phyloP scores from a whole-genome alignment of 1,140 invertebrate genomes.

The Bombus superbus region DNA sequence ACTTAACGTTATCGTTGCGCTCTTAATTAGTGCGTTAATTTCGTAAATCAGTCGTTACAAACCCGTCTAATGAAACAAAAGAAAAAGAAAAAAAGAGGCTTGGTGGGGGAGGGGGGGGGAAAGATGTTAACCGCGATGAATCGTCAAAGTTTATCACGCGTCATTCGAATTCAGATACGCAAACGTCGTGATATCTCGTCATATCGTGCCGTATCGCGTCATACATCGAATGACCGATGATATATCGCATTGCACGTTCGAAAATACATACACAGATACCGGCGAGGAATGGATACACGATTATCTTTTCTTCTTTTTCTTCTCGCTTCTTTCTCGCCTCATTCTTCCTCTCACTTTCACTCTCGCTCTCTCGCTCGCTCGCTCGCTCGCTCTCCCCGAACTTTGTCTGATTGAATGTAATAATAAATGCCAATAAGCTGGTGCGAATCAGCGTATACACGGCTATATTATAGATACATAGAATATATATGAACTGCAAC shows the following conservation, averaged over 20 bases:
- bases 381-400: not conserved
- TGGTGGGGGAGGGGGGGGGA: too few species aligned
- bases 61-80: not conserved
- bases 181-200: not conserved
- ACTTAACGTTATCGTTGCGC: constrained; percentile 28
- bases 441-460: constrained; percentile 46
- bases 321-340: constrained; percentile 4
- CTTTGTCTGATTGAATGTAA: constrained; percentile 33
- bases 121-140: not conserved
- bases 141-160: not conserved
- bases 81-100: not conserved
- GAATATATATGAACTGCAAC: constrained; percentile 54
- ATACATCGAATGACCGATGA: constrained; percentile 5
- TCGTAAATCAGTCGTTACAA: constrained; percentile 8
- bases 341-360: not conserved
- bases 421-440: constrained; percentile 68
- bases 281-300: not conserved
- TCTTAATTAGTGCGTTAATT: constrained; percentile 37
- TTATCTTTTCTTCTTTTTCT: constrained; percentile 20
- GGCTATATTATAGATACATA: constrained; percentile 51
- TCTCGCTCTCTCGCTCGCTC: not conserved
- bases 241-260: not conserved
- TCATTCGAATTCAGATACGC: constrained; percentile 10
- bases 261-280: constrained; percentile 1
- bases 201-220: constrained; percentile 1